Percentiles rank a stretch among this genome's conserved stretches.
Conservation (phyloP, 2,797 vertebrate genomes). For the Odontamblyopus rebecca region DNA sequence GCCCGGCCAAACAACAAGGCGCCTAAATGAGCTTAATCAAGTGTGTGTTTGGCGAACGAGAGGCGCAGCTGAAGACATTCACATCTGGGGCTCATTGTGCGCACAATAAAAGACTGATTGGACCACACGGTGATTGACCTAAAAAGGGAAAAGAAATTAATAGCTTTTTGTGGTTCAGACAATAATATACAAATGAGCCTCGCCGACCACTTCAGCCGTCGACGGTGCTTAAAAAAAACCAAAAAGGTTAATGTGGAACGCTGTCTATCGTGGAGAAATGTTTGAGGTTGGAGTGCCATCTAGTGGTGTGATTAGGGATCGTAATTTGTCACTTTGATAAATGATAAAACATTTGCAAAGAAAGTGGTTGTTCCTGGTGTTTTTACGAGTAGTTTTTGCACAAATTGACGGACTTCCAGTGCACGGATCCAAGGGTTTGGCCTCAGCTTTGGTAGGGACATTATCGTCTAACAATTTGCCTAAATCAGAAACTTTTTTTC, state of each 20-base stretch:
- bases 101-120: slow-evolving; percentile 17
- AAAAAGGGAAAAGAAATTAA: neutral
- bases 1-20: neutral
- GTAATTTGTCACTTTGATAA: neutral
- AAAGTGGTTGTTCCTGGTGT: neutral
- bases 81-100: slow-evolving; percentile 24
- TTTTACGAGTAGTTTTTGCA: neutral
- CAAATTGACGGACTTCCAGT: neutral
- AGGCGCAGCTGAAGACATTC: slow-evolving; percentile 22
- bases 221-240: neutral
- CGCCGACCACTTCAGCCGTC: no score
- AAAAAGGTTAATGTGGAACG: neutral
- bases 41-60: slow-evolving; percentile 12
- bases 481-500: no score
- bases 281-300: slow-evolving; percentile 33
- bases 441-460: no score
- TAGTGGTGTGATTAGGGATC: slow-evolving; percentile 27
- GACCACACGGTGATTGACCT: neutral
- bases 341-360: no score
- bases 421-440: neutral
- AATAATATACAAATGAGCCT: neutral
- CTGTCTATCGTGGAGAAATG: neutral
- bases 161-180: neutral
- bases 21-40: slow-evolving; percentile 33
- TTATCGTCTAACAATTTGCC: no score